These are phyloP conservation scores for Synergus japonicus DNA, from an alignment of 2,888 invertebrate genomes.

Conservation along the genomic window DNA sequence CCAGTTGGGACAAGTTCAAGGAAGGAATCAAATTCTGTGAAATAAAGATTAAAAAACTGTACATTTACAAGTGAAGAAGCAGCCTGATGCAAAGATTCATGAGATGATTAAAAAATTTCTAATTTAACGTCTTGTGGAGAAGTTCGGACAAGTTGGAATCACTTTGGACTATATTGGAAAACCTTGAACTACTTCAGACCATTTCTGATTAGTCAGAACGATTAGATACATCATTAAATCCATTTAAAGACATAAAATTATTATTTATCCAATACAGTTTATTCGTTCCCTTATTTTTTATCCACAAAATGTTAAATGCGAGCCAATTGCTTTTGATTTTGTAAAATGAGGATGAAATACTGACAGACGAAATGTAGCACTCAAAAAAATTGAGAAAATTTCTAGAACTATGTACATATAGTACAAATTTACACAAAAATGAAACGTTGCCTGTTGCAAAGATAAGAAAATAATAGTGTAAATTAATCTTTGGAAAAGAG, in stretches of 20 bases:
- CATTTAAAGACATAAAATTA: too few relatives aligned
- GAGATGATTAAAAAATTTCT: slow-evolving; percentile 2
- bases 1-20: neutral
- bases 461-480: slow-evolving; percentile 43
- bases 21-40: neutral
- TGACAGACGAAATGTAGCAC: slow-evolving; percentile 9
- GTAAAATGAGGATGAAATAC: slow-evolving; percentile 3
- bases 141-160: neutral
- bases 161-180: neutral
- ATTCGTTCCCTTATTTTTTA: neutral
- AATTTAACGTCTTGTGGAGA: neutral
- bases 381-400: slow-evolving; percentile 40
- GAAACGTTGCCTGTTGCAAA: slow-evolving; percentile 41
- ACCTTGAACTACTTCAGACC: neutral
- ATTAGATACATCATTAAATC: too few relatives aligned
- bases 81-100: slow-evolving; percentile 36
- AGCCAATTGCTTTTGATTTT: neutral
- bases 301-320: slow-evolving; percentile 4
- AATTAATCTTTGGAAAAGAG: neutral
- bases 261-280: neutral
- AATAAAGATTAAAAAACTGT: slow-evolving; percentile 18
- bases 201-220: too few relatives aligned
- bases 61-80: slow-evolving; percentile 27
- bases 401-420: slow-evolving; percentile 39
- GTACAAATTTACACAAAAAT: slow-evolving; percentile 46